A percentile compares a stretch with the other conserved stretches of the same genome.
Evolutionary conservation across 2,113 vertebrate species (phyloP).

Genomic region (Chionodraco myersi): DNA sequence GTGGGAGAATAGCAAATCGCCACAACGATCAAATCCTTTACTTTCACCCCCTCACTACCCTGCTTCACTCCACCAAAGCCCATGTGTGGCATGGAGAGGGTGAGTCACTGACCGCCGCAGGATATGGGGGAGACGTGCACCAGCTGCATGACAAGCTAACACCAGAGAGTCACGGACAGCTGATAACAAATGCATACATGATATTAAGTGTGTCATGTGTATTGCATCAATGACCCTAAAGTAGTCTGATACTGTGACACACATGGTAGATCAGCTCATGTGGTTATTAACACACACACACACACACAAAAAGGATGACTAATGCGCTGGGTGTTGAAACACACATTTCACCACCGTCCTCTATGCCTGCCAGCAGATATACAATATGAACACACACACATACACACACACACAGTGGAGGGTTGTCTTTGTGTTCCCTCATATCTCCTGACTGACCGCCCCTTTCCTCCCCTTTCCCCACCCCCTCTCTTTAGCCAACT

Average conservation of each 20-base stretch:
- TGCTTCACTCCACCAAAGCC: conserved; percentile 44
- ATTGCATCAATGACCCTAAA: not conserved
- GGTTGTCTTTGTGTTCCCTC: not conserved
- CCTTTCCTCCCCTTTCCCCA: conserved; percentile 20
- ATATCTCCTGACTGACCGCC: not conserved
- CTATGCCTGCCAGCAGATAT: not conserved
- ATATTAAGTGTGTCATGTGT: not conserved
- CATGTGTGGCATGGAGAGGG: conserved; percentile 60
- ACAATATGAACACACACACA: not conserved
- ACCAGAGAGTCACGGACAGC: conserved; percentile 9
- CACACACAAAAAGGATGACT: conserved; percentile 14
- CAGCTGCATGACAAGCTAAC: conserved; percentile 39
- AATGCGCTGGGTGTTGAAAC: conserved; percentile 13
- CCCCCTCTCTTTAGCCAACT: conserved; percentile 83
- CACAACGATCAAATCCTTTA: conserved; percentile 34
- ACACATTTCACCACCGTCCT: conserved; percentile 3
- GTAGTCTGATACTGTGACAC: not conserved
- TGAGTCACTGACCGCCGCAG: conserved; percentile 63
- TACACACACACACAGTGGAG: not conserved
- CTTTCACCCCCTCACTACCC: conserved; percentile 38
- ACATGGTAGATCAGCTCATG: too few species aligned
- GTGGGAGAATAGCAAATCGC: conserved; percentile 61
- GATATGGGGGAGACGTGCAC: conserved; percentile 41
- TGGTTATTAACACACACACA: not conserved
- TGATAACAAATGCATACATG: not conserved